Base-by-base conservation (phyloP, 2,888 invertebrate genomes). In the Lymantria dispar region DNA sequence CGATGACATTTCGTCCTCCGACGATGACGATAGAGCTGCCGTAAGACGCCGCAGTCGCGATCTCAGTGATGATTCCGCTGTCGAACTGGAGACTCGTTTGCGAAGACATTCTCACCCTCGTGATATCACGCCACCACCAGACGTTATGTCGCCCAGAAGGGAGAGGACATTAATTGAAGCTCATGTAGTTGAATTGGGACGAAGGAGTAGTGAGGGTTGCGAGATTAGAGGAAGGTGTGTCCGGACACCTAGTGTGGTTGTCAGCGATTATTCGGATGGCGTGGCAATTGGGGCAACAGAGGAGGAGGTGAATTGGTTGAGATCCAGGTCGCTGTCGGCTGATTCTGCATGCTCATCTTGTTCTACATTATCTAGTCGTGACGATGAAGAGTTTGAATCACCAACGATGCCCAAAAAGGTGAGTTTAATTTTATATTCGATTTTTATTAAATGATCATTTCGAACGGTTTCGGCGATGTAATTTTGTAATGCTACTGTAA, bases 201-300 rank as follows among this genome's bases (percentile, higher is more conserved):
- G 92, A 71, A 78, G 92, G 50, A 83, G 88, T 40, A 89, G 90
- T 67, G 91, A 91, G 62, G 91, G 92, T 62, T 74, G 83, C 58
- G 87, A 88, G 70, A 80, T 90, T 60, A 73, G 92, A 59, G 91
- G 85, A 66, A 72, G 89, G 70, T 95, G 94, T 68, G 95, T 96
- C 81, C 87, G 96, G 53, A 96, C 96, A 0, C 97, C 97, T 0
- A 96, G 96, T 49, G 96, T 97, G 43, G 96, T 97, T 3, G 96
- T 97, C 40, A 96, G 96, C 72, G 97, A 97, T 78, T 96, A 96
- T 73, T 96, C 96, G 0, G 96, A 96, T 71, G 96, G 87, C 0
- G 75, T 84, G 30, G 87, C 85, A 0, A 89, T 87, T 9, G 91
- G 91, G 3, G 90, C 89, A 3, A 87, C 89, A 0, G 82, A 82